A percentile compares a stretch with the other conserved stretches of the same genome.
phyloP scores from a whole-genome alignment of 1,140 invertebrate species.

The Eriosoma lanigerum region DNA sequence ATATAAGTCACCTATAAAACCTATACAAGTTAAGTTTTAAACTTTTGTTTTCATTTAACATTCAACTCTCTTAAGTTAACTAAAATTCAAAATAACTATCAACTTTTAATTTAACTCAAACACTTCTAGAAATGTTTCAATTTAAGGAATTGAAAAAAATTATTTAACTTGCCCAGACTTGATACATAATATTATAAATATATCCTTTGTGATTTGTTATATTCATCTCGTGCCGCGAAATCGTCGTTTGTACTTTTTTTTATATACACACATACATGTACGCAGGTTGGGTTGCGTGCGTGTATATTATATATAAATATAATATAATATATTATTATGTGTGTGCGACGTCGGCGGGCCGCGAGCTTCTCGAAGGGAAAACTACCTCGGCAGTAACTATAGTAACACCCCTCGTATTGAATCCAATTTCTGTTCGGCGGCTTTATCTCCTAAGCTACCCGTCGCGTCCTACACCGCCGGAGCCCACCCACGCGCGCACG shows the following conservation, averaged over 20 bases:
- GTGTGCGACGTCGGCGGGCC: background rate
- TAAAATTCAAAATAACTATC: too few relatives aligned
- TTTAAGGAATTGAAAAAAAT: too few relatives aligned
- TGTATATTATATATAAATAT: background rate
- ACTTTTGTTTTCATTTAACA: too few relatives aligned
- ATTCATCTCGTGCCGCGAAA: background rate
- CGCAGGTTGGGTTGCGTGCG: background rate
- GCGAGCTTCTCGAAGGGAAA: slow-evolving; percentile 36
- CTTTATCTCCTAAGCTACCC: slow-evolving; percentile 46
- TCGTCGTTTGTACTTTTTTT: background rate
- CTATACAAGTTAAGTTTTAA: too few relatives aligned
- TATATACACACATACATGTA: background rate
- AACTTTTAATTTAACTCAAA: too few relatives aligned
- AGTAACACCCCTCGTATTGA: slow-evolving; percentile 48
- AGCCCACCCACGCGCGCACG: background rate
- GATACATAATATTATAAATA: too few relatives aligned
- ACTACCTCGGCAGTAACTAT: slow-evolving; percentile 46
- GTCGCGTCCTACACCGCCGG: background rate
- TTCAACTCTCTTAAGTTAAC: too few relatives aligned
- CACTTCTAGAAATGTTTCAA: too few relatives aligned
- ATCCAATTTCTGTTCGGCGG: slow-evolving; percentile 50
- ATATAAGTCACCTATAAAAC: too few relatives aligned
- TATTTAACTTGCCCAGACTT: too few relatives aligned
- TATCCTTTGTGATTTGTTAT: too few relatives aligned
- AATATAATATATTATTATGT: background rate